Evolutionary conservation across 2,797 vertebrate species (phyloP).

Genomic region (Onychomys leucogaster): DNA sequence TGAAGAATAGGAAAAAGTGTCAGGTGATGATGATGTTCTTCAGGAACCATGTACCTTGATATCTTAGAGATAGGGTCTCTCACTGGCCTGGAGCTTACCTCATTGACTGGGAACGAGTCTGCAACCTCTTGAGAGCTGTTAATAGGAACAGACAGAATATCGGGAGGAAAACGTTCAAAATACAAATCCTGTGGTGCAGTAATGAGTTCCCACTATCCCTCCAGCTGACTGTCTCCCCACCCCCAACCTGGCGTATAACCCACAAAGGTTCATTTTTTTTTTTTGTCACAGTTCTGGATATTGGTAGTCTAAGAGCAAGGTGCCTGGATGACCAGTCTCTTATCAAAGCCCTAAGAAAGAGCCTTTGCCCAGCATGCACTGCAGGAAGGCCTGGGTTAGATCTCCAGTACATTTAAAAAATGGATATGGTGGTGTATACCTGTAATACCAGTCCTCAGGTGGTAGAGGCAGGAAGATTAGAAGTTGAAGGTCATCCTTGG

Average conservation of each 20-base stretch:
- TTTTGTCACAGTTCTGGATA: background rate
- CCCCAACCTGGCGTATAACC: no score
- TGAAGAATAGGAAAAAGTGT: background rate
- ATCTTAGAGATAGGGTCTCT: background rate
- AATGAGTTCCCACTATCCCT: background rate
- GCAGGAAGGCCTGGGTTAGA: background rate
- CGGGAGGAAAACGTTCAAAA: background rate
- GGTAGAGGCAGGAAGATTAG: background rate
- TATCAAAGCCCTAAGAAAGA: background rate
- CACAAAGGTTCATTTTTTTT: background rate
- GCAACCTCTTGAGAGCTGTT: background rate
- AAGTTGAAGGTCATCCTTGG: background rate
- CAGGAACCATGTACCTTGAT: background rate
- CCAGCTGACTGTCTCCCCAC: no score
- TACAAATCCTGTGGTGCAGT: background rate
- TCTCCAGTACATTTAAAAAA: background rate
- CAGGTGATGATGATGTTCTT: background rate
- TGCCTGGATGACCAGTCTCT: background rate
- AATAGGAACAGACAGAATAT: background rate
- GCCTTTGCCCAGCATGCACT: accelerated
- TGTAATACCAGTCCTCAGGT: background rate
- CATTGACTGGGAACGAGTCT: accelerated
- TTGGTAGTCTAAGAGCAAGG: no score
- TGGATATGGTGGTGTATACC: accelerated
- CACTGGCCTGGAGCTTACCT: background rate